Evolutionary conservation across 2,797 vertebrate species (phyloP), one percentile per base, ranked within the genome.

Genomic region (Nyctalus aviator): DNA sequence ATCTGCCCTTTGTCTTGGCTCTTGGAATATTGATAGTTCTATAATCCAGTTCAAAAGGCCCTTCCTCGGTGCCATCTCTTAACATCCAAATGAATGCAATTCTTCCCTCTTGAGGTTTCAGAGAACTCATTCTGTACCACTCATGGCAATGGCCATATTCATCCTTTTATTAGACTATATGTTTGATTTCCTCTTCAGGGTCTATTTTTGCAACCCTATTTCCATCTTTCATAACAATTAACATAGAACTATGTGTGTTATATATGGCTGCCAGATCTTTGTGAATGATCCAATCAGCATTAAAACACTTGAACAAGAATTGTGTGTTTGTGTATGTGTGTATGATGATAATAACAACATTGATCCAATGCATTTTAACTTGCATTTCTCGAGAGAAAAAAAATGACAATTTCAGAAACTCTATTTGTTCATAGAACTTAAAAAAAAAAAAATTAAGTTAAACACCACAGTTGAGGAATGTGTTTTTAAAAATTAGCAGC

Each of bases 361-460:
- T 55, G 41, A 73, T 30, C 2, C 0, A 6, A 13, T 81, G 41
- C 14, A 84, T 46, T 46, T 84, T 72, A 95, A 86, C 53, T 91
- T 87, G 35, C 7, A 59, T 30, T 85, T 88, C 66, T 50, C 32
- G 88, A 94, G 27, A 87, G 66, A 84, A 75, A 87, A 71, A 84
- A 75, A 75, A 64, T 15, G 8, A 50, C 37, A 76, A 86, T 71
- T 75, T 90, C 64, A 94, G 62, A 92, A 92, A n/a, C 0, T 18
- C 14, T 12, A 6, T 20, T 86, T 62, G n/a, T 68, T 82, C 90
- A 75, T 0, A 73, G 35, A 90, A 44, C 18, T 48, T 86, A 82
- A 83, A 53, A 79, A 88, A 89, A 89, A 72, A 59, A 9, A n/a
- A 64, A n/a, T n/a, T 17, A 83, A 68, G 30, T 88, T 50, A 69